Conservation (phyloP, 2,797 vertebrate species). For the Pachyuromys duprasi region DNA sequence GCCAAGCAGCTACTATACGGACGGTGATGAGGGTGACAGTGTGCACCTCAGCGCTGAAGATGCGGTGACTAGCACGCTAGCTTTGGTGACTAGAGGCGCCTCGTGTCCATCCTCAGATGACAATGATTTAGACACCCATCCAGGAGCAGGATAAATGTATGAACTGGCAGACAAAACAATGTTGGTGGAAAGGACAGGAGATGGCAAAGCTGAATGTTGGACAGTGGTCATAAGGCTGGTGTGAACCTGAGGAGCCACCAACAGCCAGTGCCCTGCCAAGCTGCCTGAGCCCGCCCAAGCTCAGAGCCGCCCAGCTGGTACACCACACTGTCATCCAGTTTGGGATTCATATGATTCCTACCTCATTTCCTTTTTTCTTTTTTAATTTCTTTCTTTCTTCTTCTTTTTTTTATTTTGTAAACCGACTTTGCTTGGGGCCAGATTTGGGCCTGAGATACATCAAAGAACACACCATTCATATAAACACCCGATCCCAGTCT, state of each 20-base stretch:
- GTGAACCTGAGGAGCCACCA: too few relatives aligned
- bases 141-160: background rate
- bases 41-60: background rate
- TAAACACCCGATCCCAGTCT: background rate
- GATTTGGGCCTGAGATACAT: slow-evolving; percentile 7
- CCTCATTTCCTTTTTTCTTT: background rate
- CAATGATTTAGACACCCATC: background rate
- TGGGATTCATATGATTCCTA: background rate
- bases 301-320: background rate
- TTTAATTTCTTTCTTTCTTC: background rate
- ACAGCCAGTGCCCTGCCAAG: background rate
- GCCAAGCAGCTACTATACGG: background rate
- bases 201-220: background rate
- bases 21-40: background rate
- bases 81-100: background rate
- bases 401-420: background rate
- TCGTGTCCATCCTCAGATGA: background rate
- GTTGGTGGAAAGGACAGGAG: background rate
- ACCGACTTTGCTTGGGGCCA: background rate
- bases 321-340: background rate
- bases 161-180: background rate
- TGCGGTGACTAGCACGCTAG: background rate
- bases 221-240: background rate
- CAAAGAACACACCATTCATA: background rate
- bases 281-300: background rate